Percentiles rank a stretch among this genome's conserved stretches.
These are phyloP conservation scores for Crotalus helleri DNA, from an alignment of 2,113 vertebrate genomes.

Conservation along the genomic window DNA sequence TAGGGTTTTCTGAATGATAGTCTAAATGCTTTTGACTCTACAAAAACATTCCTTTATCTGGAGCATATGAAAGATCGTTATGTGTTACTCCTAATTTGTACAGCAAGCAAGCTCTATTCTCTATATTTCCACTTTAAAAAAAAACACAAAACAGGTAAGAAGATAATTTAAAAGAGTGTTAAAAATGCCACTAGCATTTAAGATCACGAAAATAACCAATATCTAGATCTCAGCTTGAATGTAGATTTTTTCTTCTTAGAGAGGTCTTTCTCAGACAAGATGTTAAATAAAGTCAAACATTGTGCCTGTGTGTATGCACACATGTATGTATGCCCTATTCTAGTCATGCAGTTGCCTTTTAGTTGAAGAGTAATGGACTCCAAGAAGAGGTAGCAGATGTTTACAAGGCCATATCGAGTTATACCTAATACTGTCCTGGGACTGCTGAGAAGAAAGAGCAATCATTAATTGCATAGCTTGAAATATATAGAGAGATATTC, in stretches of 20 bases:
- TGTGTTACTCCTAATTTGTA: neutral
- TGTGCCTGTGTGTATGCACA: neutral
- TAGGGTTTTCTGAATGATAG: neutral
- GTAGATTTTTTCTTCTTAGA: neutral
- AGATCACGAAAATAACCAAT: neutral
- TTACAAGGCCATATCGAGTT: neutral
- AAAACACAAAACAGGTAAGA: neutral
- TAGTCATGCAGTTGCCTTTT: neutral
- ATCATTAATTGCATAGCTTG: neutral
- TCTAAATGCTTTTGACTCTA: neutral
- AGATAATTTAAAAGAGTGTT: neutral
- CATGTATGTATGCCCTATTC: neutral
- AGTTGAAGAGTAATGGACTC: neutral
- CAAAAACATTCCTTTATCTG: neutral
- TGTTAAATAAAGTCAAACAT: neutral
- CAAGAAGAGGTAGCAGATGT: neutral
- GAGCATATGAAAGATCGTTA: neutral
- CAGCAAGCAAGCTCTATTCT: neutral
- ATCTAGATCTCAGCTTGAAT: neutral
- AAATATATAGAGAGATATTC: neutral
- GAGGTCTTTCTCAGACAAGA: neutral
- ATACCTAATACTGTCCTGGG: neutral
- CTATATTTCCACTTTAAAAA: neutral
- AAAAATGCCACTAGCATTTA: neutral
- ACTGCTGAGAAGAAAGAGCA: neutral